Evolutionary conservation across 2,797 vertebrate species (phyloP).

Genomic region (Thunnus albacares): DNA sequence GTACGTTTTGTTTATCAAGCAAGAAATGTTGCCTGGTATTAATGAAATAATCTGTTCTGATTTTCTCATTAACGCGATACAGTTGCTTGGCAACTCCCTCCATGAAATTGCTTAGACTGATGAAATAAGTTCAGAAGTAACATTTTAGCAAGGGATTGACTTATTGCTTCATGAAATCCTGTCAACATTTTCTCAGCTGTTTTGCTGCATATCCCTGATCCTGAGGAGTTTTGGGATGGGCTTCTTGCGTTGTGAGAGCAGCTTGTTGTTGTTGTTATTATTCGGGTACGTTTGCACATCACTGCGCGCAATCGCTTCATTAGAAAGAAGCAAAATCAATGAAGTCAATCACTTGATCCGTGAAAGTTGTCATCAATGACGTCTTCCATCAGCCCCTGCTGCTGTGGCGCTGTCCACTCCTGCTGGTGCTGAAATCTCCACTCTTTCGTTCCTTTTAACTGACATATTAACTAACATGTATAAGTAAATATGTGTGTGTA

Average conservation of each 20-base stretch:
- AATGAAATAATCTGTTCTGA: neutral
- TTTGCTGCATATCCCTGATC: neutral
- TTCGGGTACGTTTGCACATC: slow-evolving; percentile 24
- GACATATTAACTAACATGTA: neutral
- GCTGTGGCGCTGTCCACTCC: slow-evolving; percentile 48
- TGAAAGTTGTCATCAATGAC: slow-evolving; percentile 1
- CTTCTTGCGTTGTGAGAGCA: neutral
- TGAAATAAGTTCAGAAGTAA: slow-evolving; percentile 38
- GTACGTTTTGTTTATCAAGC: neutral
- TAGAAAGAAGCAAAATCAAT: slow-evolving; percentile 3
- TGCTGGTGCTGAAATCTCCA: slow-evolving; percentile 50
- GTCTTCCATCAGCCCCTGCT: neutral
- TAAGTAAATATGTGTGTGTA: neutral
- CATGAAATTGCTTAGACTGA: slow-evolving; percentile 86
- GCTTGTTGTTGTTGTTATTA: neutral
- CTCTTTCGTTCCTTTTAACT: neutral
- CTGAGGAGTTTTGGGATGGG: slow-evolving; percentile 12
- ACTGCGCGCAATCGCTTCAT: neutral
- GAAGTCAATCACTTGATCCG: slow-evolving; percentile 18
- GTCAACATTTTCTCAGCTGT: slow-evolving; percentile 7
- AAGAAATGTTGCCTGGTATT: too few relatives aligned
- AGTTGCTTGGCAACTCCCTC: slow-evolving; percentile 89
- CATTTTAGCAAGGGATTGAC: neutral
- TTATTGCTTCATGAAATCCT: neutral
- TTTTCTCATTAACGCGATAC: slow-evolving; percentile 46